phyloP scores from a whole-genome alignment of 2,113 vertebrate species.

The Furnarius figulus region DNA sequence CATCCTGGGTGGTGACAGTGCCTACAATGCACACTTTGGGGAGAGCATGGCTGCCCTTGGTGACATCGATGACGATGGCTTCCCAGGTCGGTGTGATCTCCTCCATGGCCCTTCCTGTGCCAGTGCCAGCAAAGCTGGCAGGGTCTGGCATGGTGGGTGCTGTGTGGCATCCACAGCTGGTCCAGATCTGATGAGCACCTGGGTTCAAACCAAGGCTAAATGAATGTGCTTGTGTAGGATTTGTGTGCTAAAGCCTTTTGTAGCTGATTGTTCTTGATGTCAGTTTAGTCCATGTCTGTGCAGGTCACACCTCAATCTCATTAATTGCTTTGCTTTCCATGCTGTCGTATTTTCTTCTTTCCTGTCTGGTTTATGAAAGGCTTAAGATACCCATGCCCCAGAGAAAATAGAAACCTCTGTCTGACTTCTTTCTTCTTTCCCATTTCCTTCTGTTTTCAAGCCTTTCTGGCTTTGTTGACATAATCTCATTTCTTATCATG shows the following conservation, averaged over 20 bases:
- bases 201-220: neutral
- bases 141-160: neutral
- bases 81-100: conserved; percentile 80
- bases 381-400: neutral
- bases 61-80: conserved; percentile 93
- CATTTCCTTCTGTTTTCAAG: neutral
- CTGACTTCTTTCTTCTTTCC: neutral
- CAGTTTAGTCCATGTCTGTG: neutral
- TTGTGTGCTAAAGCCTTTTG: neutral
- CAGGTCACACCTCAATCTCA: neutral
- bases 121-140: neutral
- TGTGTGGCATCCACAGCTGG: neutral
- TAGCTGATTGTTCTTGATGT: neutral
- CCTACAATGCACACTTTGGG: conserved; percentile 95
- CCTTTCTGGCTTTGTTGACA: neutral
- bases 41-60: conserved; percentile 88
- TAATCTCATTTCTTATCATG: neutral
- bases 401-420: neutral
- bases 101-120: neutral
- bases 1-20: conserved; percentile 78
- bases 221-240: neutral
- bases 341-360: neutral
- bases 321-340: neutral
- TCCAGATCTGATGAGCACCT: neutral
- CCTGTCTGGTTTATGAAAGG: neutral